Conservation (phyloP, 2,113 vertebrate genomes). For the Machaerirhynchus nigripectus region DNA sequence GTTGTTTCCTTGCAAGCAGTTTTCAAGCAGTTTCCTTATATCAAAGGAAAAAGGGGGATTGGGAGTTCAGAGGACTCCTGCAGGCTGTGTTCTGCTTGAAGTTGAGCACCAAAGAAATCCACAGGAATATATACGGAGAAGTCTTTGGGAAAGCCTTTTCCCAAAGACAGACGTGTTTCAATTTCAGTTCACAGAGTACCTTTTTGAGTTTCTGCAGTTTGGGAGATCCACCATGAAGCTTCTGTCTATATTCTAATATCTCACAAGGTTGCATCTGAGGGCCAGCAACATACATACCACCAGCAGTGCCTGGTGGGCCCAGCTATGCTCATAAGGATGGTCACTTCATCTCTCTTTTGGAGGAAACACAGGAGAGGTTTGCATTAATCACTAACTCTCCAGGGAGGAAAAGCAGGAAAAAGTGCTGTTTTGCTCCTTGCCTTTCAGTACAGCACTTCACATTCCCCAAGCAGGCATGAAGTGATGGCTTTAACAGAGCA, state of each 20-base stretch:
- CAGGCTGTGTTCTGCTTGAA: background rate
- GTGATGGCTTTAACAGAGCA: background rate
- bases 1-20: background rate
- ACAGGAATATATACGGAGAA: background rate
- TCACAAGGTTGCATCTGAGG: background rate
- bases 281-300: background rate
- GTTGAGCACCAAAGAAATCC: background rate
- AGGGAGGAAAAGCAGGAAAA: background rate
- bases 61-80: background rate
- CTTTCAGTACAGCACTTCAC: background rate
- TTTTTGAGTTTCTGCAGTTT: background rate
- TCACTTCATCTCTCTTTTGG: background rate
- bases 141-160: background rate
- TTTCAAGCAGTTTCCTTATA: background rate
- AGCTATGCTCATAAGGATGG: background rate
- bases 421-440: background rate
- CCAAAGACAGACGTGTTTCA: background rate
- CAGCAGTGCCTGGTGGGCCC: background rate
- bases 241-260: background rate
- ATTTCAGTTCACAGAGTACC: background rate
- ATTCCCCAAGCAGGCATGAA: background rate
- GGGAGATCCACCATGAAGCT: background rate
- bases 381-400: background rate
- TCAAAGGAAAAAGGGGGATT: background rate
- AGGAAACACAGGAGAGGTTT: background rate